Base-by-base conservation (phyloP, 1,140 invertebrate genomes). In the Brachystomella parvula region DNA sequence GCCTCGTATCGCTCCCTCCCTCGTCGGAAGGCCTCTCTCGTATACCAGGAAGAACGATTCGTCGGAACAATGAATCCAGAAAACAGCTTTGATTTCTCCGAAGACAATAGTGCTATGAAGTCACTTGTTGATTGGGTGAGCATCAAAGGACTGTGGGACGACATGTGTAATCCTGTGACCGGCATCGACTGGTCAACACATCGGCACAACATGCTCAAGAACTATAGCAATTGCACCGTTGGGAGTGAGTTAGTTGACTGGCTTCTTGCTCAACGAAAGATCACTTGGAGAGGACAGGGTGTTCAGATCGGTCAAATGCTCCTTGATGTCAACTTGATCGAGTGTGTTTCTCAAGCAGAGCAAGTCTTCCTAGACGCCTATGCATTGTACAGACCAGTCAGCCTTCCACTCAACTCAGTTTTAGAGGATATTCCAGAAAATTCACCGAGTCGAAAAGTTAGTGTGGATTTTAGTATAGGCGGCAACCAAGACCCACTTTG, bases 21-120 rank as follows among this genome's bases (percentile, higher is more conserved):
- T 0, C 72, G 78, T 12, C 76, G 86, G 60, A 87, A 86, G 75
- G 80, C 84, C 1, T 89, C 86, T 19, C 80, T 88, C 47, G 86
- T 87, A 3, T 89, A 88, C 74, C 87, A 88, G 79, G 87, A 89
- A 76, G 87, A 89, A 76, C 84, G 85, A 74, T 88, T 88, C 78
- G 85, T 83, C 19, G 60, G 69, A 19, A 59, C 64, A 58, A 49
- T 47, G 12, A 62, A 35, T 17, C 9, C 35, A 17, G 60, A 63
- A 21, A 33, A 49, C 26, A 19, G 44, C 15, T 61, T 66, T 53
- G 68, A 70, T 57, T 58, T 58, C n/a, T 28, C n/a, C n/a, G 39
- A 29, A 53, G 39, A 24, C 31, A 24, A n/a, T n/a, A n/a, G 44
- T 33, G 44, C 30, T 3, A 47, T 61, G 0, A 72, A 72, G 31